These are phyloP conservation scores for Drosophila ogumai DNA, from an alignment of 1,140 invertebrate genomes.

Conservation along the genomic window DNA sequence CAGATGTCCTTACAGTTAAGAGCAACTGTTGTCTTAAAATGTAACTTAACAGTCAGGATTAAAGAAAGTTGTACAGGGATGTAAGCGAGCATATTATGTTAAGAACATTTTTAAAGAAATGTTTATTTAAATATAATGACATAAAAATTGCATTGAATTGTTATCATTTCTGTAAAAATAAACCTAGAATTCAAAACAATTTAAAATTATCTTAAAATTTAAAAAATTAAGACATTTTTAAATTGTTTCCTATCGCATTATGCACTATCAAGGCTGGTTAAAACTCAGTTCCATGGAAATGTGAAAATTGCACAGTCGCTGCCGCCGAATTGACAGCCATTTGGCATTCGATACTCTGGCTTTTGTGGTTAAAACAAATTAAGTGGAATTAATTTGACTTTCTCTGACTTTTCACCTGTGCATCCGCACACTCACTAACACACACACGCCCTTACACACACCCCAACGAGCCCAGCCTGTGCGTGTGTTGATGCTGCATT, in stretches of 20 bases:
- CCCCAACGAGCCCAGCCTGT: background rate
- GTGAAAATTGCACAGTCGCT: background rate
- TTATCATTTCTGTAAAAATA: background rate
- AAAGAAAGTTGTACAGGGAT: background rate
- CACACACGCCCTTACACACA: slow-evolving; percentile 1
- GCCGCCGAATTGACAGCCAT: slow-evolving; percentile 33
- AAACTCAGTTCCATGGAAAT: too few relatives aligned
- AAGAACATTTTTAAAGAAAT: background rate
- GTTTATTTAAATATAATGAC: background rate
- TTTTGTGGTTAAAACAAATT: slow-evolving; percentile 79
- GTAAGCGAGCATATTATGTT: background rate
- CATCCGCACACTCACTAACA: slow-evolving; percentile 48
- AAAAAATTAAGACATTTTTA: background rate
- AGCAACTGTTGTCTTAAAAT: too few relatives aligned
- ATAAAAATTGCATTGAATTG: too few relatives aligned
- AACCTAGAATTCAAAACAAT: background rate
- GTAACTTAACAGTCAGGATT: background rate
- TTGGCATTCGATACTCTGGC: slow-evolving; percentile 49
- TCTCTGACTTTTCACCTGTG: slow-evolving; percentile 77
- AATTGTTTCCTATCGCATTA: background rate
- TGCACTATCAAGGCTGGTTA: background rate
- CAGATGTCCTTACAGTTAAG: background rate
- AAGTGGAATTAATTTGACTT: slow-evolving; percentile 76
- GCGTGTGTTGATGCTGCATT: slow-evolving; percentile 30
- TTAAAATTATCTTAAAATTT: background rate